Evolutionary conservation across 2,888 invertebrate genomes (phyloP).

Genomic region (Lithodes maja): DNA sequence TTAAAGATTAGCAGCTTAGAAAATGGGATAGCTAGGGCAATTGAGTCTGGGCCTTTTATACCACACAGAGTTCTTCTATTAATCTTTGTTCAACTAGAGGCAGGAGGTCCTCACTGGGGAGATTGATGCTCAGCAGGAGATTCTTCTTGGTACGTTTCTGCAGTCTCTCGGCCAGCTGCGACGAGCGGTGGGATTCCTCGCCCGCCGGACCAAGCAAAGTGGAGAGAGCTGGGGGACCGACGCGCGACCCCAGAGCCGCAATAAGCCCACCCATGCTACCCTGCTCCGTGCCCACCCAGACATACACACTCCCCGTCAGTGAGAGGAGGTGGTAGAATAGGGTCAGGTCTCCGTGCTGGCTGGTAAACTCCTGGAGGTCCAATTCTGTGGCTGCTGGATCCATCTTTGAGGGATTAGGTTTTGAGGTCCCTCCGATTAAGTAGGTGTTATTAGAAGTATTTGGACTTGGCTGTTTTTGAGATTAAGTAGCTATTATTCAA

Average conservation of each 20-base stretch:
- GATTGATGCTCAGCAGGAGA: slow-evolving; percentile 59
- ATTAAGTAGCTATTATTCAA: no score
- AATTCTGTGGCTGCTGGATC: slow-evolving; percentile 42
- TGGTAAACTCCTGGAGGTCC: slow-evolving; percentile 61
- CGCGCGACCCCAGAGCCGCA: slow-evolving; percentile 58
- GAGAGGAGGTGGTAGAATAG: slow-evolving; percentile 67
- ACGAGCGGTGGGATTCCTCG: slow-evolving; percentile 39
- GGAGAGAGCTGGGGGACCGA: slow-evolving; percentile 59
- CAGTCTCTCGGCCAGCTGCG: slow-evolving; percentile 59
- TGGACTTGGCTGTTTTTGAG: no score
- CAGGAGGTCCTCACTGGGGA: slow-evolving; percentile 58
- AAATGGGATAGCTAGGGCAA: background rate
- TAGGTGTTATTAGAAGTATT: no score
- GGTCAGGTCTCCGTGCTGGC: slow-evolving; percentile 56
- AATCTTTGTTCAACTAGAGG: slow-evolving; percentile 62
- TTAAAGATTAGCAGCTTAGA: background rate
- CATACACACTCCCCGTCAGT: slow-evolving; percentile 64
- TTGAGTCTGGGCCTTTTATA: slow-evolving; percentile 51
- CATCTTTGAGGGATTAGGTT: background rate
- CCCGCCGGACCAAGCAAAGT: slow-evolving; percentile 52
- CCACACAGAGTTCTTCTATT: slow-evolving; percentile 65
- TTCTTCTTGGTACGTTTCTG: slow-evolving; percentile 50
- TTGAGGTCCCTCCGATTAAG: no score
- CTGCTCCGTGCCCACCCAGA: slow-evolving; percentile 69
- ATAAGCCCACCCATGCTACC: slow-evolving; percentile 56